phyloP scores from a whole-genome alignment of 2,113 vertebrate genomes.

The Cnemophilus loriae region DNA sequence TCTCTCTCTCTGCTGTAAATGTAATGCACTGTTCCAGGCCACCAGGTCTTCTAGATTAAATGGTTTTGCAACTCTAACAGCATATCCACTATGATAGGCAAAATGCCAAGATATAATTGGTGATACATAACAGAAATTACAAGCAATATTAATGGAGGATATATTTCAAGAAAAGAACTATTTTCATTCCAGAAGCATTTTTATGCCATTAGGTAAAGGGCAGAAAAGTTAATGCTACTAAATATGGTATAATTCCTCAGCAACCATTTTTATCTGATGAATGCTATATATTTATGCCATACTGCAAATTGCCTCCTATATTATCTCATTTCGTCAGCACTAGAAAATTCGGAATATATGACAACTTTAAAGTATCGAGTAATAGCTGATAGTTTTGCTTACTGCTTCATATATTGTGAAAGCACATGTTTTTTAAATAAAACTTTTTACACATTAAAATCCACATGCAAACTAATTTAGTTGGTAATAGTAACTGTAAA shows the following conservation, averaged over 20 bases:
- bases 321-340: conserved; percentile 24
- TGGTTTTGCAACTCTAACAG: neutral
- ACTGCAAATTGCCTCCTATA: conserved; percentile 3
- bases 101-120: conserved; percentile 38
- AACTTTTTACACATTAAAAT: neutral
- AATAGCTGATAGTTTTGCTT: neutral
- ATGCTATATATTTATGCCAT: conserved; percentile 21
- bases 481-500: neutral
- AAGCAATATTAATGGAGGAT: conserved; percentile 29
- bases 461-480: neutral
- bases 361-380: neutral
- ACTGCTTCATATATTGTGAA: neutral
- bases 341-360: neutral
- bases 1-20: conserved; percentile 15
- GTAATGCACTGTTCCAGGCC: conserved; percentile 6
- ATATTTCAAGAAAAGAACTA: conserved; percentile 27
- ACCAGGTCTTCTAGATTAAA: conserved; percentile 40
- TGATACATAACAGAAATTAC: conserved; percentile 16
- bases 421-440: neutral
- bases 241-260: conserved; percentile 37
- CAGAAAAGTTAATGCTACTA: conserved; percentile 53
- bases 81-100: conserved; percentile 6
- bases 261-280: conserved; percentile 30
- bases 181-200: conserved; percentile 22
- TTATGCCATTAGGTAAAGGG: conserved; percentile 23